Percentiles rank a stretch among this genome's conserved stretches.
Conservation (phyloP, 2,888 invertebrate genomes). For the Saturnia japonica region DNA sequence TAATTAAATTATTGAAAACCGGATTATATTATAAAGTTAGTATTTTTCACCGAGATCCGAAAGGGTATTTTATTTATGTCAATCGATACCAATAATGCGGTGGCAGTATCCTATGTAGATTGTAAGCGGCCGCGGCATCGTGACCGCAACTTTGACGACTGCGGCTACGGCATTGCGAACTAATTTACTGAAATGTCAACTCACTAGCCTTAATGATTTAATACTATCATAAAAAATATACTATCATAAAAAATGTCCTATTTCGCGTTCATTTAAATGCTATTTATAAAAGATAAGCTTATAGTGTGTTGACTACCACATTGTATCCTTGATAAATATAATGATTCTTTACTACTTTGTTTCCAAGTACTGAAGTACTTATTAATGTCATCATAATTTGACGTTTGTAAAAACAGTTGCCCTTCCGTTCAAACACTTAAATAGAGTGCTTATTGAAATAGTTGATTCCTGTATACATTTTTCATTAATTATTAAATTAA, state of each 20-base stretch:
- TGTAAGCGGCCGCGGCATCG: constrained; percentile 16
- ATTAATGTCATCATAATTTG: background rate
- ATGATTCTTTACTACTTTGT: background rate
- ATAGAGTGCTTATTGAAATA: background rate
- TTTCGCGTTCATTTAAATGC: constrained; percentile 51
- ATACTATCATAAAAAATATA: constrained; percentile 46
- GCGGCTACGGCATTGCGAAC: constrained; percentile 23
- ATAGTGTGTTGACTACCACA: background rate
- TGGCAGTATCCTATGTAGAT: background rate
- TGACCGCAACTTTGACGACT: constrained; percentile 22
- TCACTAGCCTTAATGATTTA: constrained; percentile 43
- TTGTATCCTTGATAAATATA: background rate
- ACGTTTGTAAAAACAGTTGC: background rate
- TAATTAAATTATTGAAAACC: background rate
- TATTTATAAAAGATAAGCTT: constrained; percentile 28
- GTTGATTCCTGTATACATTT: background rate
- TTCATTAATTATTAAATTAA: background rate
- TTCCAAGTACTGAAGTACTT: background rate
- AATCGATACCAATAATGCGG: constrained; percentile 2
- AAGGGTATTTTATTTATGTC: constrained; percentile 8
- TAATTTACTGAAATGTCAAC: constrained; percentile 22
- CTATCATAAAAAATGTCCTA: constrained; percentile 47
- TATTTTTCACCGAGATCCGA: background rate
- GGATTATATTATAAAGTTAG: background rate
- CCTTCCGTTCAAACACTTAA: background rate